These are phyloP conservation scores for Uromys caudimaculatus DNA, from an alignment of 2,797 vertebrate genomes.

Conservation along the genomic window DNA sequence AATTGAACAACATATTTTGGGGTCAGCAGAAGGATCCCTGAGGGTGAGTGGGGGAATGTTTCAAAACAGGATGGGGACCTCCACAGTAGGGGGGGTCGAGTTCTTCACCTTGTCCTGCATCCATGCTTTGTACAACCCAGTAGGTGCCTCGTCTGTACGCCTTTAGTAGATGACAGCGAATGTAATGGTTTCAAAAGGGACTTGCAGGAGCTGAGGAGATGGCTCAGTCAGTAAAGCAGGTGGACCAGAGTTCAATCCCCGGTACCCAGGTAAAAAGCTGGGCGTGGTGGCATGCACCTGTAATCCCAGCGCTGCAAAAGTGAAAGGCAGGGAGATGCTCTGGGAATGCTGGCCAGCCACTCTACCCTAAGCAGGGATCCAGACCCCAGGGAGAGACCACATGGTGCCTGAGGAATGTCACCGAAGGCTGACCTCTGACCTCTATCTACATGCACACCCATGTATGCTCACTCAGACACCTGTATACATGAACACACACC, in stretches of 20 bases:
- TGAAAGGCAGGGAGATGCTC: neutral
- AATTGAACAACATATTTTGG: neutral
- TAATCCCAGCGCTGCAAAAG: neutral
- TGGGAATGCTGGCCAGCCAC: too few relatives aligned
- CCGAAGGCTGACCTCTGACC: neutral
- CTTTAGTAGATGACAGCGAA: neutral
- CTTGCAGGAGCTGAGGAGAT: neutral
- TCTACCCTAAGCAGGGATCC: neutral
- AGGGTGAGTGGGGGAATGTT: neutral
- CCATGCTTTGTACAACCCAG: neutral
- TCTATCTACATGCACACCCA: neutral
- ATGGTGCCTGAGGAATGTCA: neutral
- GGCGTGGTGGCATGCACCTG: neutral
- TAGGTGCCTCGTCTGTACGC: neutral
- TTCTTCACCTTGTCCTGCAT: neutral
- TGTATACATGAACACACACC: neutral
- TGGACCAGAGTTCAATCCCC: neutral
- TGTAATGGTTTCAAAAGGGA: neutral
- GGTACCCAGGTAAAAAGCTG: neutral
- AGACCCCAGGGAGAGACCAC: neutral
- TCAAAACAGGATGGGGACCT: neutral
- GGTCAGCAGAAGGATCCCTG: neutral
- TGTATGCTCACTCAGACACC: neutral
- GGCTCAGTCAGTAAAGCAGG: neutral
- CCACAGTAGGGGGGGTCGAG: accelerated